Percentiles rank a stretch among this genome's conserved stretches.
phyloP scores from a whole-genome alignment of 2,113 vertebrate genomes.

The Mungos mungo region DNA sequence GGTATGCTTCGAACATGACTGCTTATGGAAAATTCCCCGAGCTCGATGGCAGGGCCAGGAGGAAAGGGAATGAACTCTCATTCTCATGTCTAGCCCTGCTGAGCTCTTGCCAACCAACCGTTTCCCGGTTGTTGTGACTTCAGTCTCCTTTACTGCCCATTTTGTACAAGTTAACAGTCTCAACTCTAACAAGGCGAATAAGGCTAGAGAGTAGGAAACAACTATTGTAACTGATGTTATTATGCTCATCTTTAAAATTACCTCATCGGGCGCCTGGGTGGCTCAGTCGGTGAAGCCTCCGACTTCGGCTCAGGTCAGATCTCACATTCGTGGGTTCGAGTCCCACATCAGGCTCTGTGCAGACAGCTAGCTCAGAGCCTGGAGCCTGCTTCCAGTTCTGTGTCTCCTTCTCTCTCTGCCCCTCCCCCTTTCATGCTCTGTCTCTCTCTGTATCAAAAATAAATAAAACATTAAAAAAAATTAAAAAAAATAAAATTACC shows the following conservation, averaged over 20 bases:
- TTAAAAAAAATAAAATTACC: slow-evolving; percentile 25
- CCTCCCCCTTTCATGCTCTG: no score
- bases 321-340: no score
- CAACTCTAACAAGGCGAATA: not conserved
- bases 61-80: not conserved
- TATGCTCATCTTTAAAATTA: not conserved
- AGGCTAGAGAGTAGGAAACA: not conserved
- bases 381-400: no score
- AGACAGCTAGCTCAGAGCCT: no score
- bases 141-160: not conserved
- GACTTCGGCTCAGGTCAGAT: no score
- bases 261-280: no score
- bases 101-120: not conserved
- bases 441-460: no score
- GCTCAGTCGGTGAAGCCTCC: no score
- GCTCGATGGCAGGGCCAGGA: not conserved
- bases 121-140: not conserved
- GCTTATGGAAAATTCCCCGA: not conserved
- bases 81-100: not conserved
- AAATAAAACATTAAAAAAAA: no score
- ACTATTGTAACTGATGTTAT: not conserved
- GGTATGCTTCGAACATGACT: not conserved
- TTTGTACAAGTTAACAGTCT: not conserved
- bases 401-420: no score
- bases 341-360: no score